phyloP scores from a whole-genome alignment of 2,888 invertebrate species.

The Sialis lutaria region DNA sequence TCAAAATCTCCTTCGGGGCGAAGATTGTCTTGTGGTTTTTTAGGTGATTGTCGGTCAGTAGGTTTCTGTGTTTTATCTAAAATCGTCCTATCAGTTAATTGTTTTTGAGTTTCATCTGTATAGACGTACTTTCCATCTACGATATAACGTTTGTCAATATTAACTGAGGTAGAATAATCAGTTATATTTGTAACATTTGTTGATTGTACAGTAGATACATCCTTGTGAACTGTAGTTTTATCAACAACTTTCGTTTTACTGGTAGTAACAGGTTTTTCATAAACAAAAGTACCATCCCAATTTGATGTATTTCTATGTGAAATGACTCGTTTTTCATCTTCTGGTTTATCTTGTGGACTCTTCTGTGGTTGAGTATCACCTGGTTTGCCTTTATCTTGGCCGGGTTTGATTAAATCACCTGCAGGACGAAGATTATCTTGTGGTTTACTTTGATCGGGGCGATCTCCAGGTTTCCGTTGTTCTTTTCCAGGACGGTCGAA shows the following conservation, averaged over 20 bases:
- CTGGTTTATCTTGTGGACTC: neutral
- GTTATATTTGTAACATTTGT: neutral
- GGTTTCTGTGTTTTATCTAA: slow-evolving; percentile 37
- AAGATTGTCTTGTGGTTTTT: slow-evolving; percentile 28
- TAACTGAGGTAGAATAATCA: neutral
- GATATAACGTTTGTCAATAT: neutral
- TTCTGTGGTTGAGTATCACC: neutral
- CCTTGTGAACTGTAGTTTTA: neutral
- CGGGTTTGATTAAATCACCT: neutral
- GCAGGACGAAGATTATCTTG: neutral
- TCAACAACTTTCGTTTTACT: slow-evolving; percentile 1
- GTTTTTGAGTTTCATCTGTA: slow-evolving; percentile 13
- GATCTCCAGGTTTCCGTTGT: neutral
- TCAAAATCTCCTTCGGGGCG: slow-evolving; percentile 30
- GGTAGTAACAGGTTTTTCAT: slow-evolving; percentile 10
- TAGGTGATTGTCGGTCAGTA: slow-evolving; percentile 26
- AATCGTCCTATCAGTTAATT: slow-evolving; percentile 29
- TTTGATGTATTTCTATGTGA: slow-evolving; percentile 7
- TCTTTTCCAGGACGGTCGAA: slow-evolving; percentile 17
- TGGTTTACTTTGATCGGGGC: neutral
- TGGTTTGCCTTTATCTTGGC: neutral
- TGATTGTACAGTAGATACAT: neutral
- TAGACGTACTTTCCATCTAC: too few relatives aligned
- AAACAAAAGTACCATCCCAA: slow-evolving; percentile 12
- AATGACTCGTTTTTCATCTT: neutral